A percentile compares a stretch with the other conserved stretches of the same genome.
These are phyloP conservation scores for Glareola pratincola DNA, from an alignment of 2,113 vertebrate species.

Conservation along the genomic window DNA sequence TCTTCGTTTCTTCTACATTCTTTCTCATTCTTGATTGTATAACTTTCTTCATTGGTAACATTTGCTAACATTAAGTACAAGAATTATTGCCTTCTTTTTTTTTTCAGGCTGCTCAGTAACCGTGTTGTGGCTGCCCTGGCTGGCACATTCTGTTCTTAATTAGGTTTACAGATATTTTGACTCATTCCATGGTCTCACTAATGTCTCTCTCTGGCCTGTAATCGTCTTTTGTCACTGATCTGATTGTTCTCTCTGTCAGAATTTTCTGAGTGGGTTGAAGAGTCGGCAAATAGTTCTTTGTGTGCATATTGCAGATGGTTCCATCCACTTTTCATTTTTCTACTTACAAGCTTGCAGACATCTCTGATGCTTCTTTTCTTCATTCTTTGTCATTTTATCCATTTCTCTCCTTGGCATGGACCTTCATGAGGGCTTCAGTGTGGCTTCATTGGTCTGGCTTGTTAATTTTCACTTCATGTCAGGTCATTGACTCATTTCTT, in stretches of 20 bases:
- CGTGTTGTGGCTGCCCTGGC: neutral
- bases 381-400: neutral
- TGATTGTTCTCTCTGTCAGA: neutral
- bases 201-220: neutral
- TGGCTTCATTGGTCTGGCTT: neutral
- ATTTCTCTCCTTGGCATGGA: neutral
- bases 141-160: conserved; percentile 10
- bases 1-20: neutral
- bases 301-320: neutral
- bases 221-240: neutral
- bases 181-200: neutral
- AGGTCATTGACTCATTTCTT: neutral
- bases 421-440: neutral
- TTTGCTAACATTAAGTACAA: neutral
- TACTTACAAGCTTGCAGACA: neutral
- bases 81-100: neutral
- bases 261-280: neutral
- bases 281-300: neutral
- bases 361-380: neutral
- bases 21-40: neutral
- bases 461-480: neutral
- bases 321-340: neutral
- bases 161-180: conserved; percentile 36
- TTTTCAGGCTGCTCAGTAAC: neutral
- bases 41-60: neutral